Base-by-base conservation (phyloP, 2,113 vertebrate genomes). In the Grammomys dolichurus region DNA sequence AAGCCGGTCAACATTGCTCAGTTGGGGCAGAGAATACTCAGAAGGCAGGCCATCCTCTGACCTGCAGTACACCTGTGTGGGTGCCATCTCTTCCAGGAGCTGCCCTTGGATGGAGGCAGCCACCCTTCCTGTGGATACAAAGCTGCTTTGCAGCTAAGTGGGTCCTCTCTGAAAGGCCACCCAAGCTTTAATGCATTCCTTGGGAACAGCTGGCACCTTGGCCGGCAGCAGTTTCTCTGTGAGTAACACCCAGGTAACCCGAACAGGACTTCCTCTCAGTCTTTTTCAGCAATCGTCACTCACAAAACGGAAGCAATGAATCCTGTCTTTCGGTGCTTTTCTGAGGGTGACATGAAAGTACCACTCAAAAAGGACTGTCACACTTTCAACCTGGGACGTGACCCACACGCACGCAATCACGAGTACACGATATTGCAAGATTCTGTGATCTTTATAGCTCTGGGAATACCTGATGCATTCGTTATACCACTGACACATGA, bases 361-460 rank as follows among this genome's bases (percentile, higher is more conserved):
- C 19, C 28, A 70, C 31, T 93, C 92, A 70, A 6, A 0, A 60
- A 86, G 85, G 81, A 95, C 46, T 36, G 88, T 90, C 85, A 69
- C 31, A 75, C 36, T 90, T 54, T 36, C 85, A 93, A 90, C 58
- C 31, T 70, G 89, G 4, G 54, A 89, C 43, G 56, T 54, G 76
- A 58, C 24, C n/a, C 56, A 46, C 10, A 51, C 1, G 2, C 67
- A 51, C 10, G 1, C 63, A 19, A 56, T 69, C 31, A 4, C 22
- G 31, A 69, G 67, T 6, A 8, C 4, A 19, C 1, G 3, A 36
- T 22, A 36, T 1, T 78, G 40, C 1, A 85, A 54, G 95, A 85
- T 81, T 40, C 72, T 87, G 51, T 26, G 63, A 58, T 82, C 82
- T 91, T 60, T 36, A 63, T 54, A 87, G 54, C 63, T 90, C 94